Percentiles rank a stretch among this genome's conserved stretches.
Conservation (phyloP, 2,113 vertebrate species). For the Engystomops pustulosus region DNA sequence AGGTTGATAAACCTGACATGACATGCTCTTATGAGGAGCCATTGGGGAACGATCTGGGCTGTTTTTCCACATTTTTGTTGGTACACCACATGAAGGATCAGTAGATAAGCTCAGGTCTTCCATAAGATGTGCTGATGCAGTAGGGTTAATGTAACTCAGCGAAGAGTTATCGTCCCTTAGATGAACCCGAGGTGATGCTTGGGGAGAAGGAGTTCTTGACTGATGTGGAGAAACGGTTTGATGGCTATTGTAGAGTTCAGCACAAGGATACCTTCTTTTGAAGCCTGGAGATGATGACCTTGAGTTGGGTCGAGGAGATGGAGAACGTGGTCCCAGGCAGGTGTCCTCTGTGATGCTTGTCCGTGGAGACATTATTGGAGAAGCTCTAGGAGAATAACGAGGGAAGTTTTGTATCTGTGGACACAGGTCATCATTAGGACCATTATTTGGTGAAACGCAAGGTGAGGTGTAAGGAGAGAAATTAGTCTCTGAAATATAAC, state of each 20-base stretch:
- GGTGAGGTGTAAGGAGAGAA: conserved; percentile 94
- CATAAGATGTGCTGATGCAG: conserved; percentile 73
- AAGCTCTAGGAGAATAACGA: conserved; percentile 90
- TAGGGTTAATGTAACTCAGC: conserved; percentile 68
- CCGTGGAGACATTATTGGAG: conserved; percentile 93
- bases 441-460: conserved; percentile 95
- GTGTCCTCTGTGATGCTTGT: conserved; percentile 87
- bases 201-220: conserved; percentile 92
- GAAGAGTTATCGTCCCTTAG: conserved; percentile 76
- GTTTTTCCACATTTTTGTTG: conserved; percentile 92
- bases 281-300: conserved; percentile 93
- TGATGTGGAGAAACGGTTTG: conserved; percentile 80
- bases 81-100: conserved; percentile 80
- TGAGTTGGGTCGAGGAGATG: conserved; percentile 87
- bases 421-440: conserved; percentile 90
- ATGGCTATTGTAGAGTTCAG: conserved; percentile 84
- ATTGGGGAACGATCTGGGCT: conserved; percentile 81
- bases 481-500: conserved; percentile 97
- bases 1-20: conserved; percentile 75
- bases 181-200: conserved; percentile 70
- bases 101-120: conserved; percentile 84
- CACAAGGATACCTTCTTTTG: conserved; percentile 89
- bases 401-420: conserved; percentile 95
- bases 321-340: conserved; percentile 85
- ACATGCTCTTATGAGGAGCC: conserved; percentile 80